Evolutionary conservation across 2,113 vertebrate species (phyloP).

Genomic region (Cromileptes altivelis): DNA sequence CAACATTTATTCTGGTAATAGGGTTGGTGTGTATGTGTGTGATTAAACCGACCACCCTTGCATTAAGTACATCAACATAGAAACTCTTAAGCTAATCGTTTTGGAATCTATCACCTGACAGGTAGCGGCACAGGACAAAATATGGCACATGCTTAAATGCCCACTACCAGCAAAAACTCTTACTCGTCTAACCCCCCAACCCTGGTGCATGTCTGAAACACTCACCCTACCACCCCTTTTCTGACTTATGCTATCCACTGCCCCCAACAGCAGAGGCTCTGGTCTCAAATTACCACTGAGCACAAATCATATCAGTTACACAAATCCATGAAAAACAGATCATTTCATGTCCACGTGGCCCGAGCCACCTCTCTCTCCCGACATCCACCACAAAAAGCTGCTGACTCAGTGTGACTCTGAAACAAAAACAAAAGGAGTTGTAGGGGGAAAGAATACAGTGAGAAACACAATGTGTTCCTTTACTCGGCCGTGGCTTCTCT

Average conservation of each 20-base stretch:
- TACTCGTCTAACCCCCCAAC: slow-evolving; percentile 30
- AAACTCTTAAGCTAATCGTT: neutral
- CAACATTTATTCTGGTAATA: too few relatives aligned
- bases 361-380: slow-evolving; percentile 38
- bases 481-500: slow-evolving; percentile 29
- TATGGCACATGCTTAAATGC: slow-evolving; percentile 2
- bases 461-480: slow-evolving; percentile 58
- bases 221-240: slow-evolving; percentile 50
- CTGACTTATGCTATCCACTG: slow-evolving; percentile 47
- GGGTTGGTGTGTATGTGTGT: neutral
- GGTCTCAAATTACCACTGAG: slow-evolving; percentile 70
- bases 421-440: slow-evolving; percentile 71
- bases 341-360: slow-evolving; percentile 72
- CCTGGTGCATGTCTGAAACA: slow-evolving; percentile 24
- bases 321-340: slow-evolving; percentile 82
- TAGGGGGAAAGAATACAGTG: slow-evolving; percentile 27
- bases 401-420: slow-evolving; percentile 71
- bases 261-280: slow-evolving; percentile 39
- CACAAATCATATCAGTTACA: slow-evolving; percentile 81
- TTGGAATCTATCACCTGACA: slow-evolving; percentile 54
- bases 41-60: too few relatives aligned
- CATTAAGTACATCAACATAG: too few relatives aligned
- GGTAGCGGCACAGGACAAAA: slow-evolving; percentile 29
- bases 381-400: slow-evolving; percentile 62
- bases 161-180: slow-evolving; percentile 31